Percentiles rank a stretch among this genome's conserved stretches.
These are phyloP conservation scores for Piscicola geometra DNA, from an alignment of 2,888 invertebrate genomes.

Conservation along the genomic window DNA sequence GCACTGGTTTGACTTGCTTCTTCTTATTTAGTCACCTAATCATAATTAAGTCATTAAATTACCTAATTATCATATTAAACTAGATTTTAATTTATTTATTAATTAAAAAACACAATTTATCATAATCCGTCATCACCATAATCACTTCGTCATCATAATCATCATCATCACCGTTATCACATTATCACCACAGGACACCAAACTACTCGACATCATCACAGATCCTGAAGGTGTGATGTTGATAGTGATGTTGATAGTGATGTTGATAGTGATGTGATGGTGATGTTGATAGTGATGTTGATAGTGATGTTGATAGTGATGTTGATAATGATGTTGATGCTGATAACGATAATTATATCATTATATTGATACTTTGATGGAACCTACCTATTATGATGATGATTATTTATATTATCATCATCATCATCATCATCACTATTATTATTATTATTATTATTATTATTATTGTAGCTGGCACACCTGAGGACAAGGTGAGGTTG, in stretches of 20 bases:
- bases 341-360: no score
- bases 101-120: neutral
- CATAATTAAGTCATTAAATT: no score
- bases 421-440: no score
- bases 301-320: no score
- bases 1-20: slow-evolving; percentile 48
- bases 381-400: no score
- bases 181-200: slow-evolving; percentile 64
- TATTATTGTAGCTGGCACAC: slow-evolving; percentile 70
- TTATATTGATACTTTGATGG: neutral
- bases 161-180: no score
- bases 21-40: neutral
- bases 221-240: slow-evolving; percentile 70
- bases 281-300: no score
- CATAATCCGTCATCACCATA: neutral
- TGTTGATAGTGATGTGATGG: no score
- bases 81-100: slow-evolving; percentile 20
- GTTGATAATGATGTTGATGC: no score
- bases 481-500: slow-evolving; percentile 85
- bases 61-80: neutral
- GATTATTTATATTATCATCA: no score
- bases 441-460: neutral
- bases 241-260: no score
- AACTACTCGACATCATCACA: slow-evolving; percentile 77
- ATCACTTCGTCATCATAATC: neutral